Base-by-base conservation (phyloP, 2,113 vertebrate species). In the Condylura cristata region DNA sequence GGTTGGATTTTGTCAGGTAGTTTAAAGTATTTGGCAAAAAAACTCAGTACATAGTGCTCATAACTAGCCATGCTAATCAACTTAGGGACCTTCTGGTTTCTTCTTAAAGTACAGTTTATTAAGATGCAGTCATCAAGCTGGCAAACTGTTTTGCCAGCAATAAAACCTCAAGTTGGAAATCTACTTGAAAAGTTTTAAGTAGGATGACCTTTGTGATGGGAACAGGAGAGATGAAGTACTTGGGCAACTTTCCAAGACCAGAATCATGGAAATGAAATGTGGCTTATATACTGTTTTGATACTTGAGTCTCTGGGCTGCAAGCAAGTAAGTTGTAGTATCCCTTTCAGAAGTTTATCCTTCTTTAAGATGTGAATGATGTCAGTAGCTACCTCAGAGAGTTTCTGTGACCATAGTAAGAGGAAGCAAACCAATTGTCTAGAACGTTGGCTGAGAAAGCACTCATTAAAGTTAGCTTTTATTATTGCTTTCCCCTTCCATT, bases 41-140 rank as follows among this genome's bases (percentile, higher is more conserved):
- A 90, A 84, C 4, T 93, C 76, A 79, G 22, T 53, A 26, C 51
- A 7, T 37, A 22, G 39, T 71, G 51, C 8, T 58, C 46, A 22
- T n/a, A 32, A 14, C 65, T 82, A 41, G 53, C 83, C 53, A 68
- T 87, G 44, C 65, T 56, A 61, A 41, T 83, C 17, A 76, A 81
- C 74, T 86, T 74, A 63, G 89, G 37, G 63, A 65, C 20, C 32
- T n/a, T 72, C 34, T 63, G 51, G 68, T 87, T 81, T 82, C 60
- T 80, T 78, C 28, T 89, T 83, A 85, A 95, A 76, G 16, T 66
- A 84, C 9, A 39, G 24, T 56, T 72, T 72, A 51, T 65, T 84
- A 76, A 58, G 75, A 26, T 68, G 24, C 6, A 74, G 10, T 65
- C 18, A 10, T 51, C 44, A 83, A 41, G 34, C 46, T 89, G 61